These are phyloP conservation scores for Sebastes trivittatus DNA, from an alignment of 2,797 vertebrate genomes.

Conservation along the genomic window DNA sequence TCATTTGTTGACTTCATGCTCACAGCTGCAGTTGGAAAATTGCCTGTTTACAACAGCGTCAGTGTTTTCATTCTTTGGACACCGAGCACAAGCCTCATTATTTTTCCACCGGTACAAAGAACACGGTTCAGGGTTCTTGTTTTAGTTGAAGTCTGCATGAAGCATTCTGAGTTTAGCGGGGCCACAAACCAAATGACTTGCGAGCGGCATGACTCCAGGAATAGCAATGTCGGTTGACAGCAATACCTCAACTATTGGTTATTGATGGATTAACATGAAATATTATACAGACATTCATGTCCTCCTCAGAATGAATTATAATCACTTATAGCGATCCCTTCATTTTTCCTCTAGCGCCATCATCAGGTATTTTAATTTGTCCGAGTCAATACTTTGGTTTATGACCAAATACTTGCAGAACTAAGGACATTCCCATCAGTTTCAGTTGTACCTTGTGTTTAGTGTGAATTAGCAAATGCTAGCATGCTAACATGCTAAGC, in stretches of 20 bases:
- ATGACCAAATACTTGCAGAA: background rate
- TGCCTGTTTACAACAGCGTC: constrained; percentile 31
- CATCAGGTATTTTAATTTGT: background rate
- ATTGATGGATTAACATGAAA: background rate
- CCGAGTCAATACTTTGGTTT: background rate
- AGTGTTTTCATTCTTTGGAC: constrained; percentile 38
- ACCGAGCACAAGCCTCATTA: constrained; percentile 37
- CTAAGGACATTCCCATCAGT: background rate
- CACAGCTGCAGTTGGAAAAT: constrained; percentile 41
- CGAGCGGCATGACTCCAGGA: background rate
- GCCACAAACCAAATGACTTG: background rate
- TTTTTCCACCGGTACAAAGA: constrained; percentile 2
- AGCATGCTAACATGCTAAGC: background rate
- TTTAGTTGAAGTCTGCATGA: background rate
- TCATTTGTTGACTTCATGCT: constrained; percentile 7
- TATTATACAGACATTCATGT: background rate
- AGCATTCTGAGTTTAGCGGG: background rate
- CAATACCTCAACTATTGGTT: background rate
- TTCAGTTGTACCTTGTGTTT: background rate
- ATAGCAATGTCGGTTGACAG: background rate
- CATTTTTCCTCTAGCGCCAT: background rate
- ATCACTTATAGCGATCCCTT: background rate
- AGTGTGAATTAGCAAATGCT: background rate
- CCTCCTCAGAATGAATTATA: background rate
- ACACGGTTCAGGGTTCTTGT: background rate